Base-by-base conservation (phyloP, 2,113 vertebrate genomes). In the Hippopotamus amphibius region DNA sequence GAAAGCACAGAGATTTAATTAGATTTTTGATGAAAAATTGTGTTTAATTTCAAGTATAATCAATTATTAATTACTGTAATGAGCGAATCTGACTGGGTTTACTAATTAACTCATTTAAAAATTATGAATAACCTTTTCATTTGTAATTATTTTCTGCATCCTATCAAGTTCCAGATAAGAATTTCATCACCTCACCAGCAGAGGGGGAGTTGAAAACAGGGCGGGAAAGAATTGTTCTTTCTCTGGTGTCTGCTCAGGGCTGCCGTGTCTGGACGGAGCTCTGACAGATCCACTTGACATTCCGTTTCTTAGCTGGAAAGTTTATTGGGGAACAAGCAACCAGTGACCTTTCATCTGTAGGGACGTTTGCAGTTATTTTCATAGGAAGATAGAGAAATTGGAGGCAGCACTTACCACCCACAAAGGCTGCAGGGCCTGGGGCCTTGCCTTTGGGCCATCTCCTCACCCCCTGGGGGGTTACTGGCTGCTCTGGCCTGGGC, bases 1-100 rank as follows among this genome's bases (percentile, higher is more conserved):
- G 97, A 50, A 99, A 99, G 98, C 97, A 97, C 98, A 99, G 98
- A 98, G 99, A 98, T 99, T 99, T 99, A 99, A 99, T 99, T 99
- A 99, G 99, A 99, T 99, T 99, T 98, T 99, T 99, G 99, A 99
- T 99, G 99, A 99, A 99, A 99, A 99, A 99, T 99, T 99, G 99
- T 99, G 99, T 99, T 99, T 99, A 99, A 99, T 99, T 99, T 99
- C 98, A 99, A 99, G 99, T 99, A 99, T 99, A 99, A 99, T 99
- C 99, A 99, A 99, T 99, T 99, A 99, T 99, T 99, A 99, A 99
- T 99, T 99, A 99, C 99, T 98, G 98, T 99, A 99, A 99, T 99
- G 99, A 99, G 99, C 98, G 98, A 98, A 98, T 99, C 99, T 98
- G 98, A 99, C 96, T 99, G 99, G 98, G 99, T 98, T 99, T 99